phyloP scores from a whole-genome alignment of 2,113 vertebrate species.

The Odocoileus hemionus region DNA sequence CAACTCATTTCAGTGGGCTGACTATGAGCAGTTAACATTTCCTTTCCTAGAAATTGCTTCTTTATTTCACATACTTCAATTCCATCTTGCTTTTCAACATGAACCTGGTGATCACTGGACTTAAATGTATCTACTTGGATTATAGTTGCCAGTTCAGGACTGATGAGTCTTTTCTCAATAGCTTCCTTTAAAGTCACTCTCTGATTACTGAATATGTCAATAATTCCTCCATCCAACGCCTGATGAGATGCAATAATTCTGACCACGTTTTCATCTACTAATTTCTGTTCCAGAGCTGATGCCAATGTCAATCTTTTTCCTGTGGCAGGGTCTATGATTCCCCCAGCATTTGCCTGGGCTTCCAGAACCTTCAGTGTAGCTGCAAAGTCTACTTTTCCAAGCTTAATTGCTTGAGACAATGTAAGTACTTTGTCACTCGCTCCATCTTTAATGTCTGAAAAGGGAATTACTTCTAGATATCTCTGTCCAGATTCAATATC shows the following conservation, averaged over 20 bases:
- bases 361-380: slow-evolving; percentile 85
- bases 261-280: slow-evolving; percentile 84
- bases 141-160: slow-evolving; percentile 76
- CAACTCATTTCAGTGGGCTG: not conserved
- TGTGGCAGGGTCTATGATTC: slow-evolving; percentile 84
- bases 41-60: slow-evolving; percentile 13
- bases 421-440: slow-evolving; percentile 71
- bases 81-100: slow-evolving; percentile 33
- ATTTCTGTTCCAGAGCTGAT: slow-evolving; percentile 81
- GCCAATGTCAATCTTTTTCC: slow-evolving; percentile 83
- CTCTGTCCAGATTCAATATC: slow-evolving; percentile 91
- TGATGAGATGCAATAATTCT: slow-evolving; percentile 84
- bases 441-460: slow-evolving; percentile 81
- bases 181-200: slow-evolving; percentile 83
- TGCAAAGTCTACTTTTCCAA: slow-evolving; percentile 82
- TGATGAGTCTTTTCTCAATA: slow-evolving; percentile 78
- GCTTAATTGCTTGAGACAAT: slow-evolving; percentile 80
- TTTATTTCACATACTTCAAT: not conserved
- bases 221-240: slow-evolving; percentile 83
- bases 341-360: slow-evolving; percentile 88
- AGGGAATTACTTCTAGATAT: slow-evolving; percentile 89
- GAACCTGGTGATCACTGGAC: rapidly evolving
- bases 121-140: slow-evolving; percentile 65
- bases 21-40: not conserved
- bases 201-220: slow-evolving; percentile 78